Evolutionary conservation across 2,113 vertebrate genomes (phyloP).

Genomic region (Hemibagrus wyckioides): DNA sequence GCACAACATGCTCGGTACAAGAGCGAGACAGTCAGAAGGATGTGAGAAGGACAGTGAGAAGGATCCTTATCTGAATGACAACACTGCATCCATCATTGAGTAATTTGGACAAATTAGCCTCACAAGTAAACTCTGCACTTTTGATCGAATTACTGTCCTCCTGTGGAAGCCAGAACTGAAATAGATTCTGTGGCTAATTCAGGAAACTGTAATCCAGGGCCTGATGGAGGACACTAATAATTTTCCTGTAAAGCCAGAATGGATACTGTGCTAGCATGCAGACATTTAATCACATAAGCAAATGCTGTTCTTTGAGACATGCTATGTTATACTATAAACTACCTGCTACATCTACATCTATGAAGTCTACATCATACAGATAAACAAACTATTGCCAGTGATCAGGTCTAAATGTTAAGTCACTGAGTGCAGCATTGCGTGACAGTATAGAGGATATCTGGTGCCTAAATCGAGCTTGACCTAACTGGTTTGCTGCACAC

Average conservation of each 20-base stretch:
- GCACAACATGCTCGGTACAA: neutral
- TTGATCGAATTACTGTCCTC: neutral
- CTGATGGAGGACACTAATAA: neutral
- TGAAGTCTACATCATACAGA: neutral
- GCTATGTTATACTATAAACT: too few relatives aligned
- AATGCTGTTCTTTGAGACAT: neutral
- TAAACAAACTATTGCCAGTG: neutral
- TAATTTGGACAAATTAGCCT: neutral
- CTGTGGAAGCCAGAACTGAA: neutral
- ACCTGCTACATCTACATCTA: too few relatives aligned
- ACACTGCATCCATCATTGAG: neutral
- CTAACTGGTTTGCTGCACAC: slow-evolving; percentile 32
- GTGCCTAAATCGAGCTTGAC: slow-evolving; percentile 32
- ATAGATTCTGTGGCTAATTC: neutral
- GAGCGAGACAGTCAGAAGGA: neutral
- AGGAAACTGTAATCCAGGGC: slow-evolving; percentile 7
- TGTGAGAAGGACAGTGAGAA: neutral
- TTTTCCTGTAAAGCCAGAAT: neutral
- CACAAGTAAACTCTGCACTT: neutral
- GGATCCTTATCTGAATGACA: neutral
- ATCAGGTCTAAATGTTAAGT: neutral
- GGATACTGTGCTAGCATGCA: neutral
- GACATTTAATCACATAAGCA: neutral
- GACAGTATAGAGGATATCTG: slow-evolving; percentile 12
- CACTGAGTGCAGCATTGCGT: neutral